Conservation (phyloP, 1,140 invertebrate species). For the Limonius californicus region DNA sequence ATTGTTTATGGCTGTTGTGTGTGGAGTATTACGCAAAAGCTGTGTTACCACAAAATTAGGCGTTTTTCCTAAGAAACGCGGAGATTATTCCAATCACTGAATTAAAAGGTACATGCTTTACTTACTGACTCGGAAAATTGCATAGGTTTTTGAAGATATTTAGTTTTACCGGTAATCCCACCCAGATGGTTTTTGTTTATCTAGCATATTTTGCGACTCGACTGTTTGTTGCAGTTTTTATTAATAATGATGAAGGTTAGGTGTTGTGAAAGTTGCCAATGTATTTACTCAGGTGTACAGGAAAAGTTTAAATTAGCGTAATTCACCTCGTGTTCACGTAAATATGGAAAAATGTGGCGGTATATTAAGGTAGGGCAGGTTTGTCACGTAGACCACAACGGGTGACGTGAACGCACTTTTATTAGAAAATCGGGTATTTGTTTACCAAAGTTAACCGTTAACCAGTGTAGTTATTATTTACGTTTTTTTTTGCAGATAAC, state of each 20-base stretch:
- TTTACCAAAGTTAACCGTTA: neutral
- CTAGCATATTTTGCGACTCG: too few species aligned
- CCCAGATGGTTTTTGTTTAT: neutral
- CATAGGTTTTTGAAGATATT: neutral
- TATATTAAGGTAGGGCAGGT: slow-evolving; percentile 1
- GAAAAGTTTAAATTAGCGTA: too few species aligned
- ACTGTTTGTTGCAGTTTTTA: too few species aligned
- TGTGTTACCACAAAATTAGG: neutral
- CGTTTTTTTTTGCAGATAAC: neutral
- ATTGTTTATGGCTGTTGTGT: neutral
- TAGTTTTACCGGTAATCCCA: neutral
- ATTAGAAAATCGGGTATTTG: neutral
- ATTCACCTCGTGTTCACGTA: neutral
- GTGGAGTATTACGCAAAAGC: neutral
- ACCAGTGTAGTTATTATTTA: neutral
- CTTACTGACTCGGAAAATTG: neutral
- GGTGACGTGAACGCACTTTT: neutral
- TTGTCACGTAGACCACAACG: neutral
- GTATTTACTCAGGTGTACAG: too few species aligned
- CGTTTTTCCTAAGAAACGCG: neutral
- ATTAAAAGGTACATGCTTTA: neutral
- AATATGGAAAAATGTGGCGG: neutral
- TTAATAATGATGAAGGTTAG: too few species aligned
- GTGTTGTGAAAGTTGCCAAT: too few species aligned
- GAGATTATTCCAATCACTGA: neutral